Evolutionary conservation across 2,113 vertebrate genomes (phyloP).

Genomic region (Pteruthius melanotis): DNA sequence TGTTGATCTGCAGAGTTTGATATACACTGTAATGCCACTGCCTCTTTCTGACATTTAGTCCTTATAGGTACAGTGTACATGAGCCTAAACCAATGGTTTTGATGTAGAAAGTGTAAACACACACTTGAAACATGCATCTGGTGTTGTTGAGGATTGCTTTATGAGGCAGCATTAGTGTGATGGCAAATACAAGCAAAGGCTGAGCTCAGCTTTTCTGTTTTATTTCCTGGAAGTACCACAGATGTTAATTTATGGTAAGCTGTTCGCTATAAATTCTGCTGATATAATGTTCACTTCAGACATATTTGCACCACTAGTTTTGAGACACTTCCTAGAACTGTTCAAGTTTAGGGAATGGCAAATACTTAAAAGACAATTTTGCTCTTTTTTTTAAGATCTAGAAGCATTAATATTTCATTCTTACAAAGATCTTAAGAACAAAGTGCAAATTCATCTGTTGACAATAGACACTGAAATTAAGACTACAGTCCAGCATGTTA

Average conservation of each 20-base stretch:
- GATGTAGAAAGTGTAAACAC: neutral
- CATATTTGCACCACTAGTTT: neutral
- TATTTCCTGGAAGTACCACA: neutral
- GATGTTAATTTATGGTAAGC: neutral
- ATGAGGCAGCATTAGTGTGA: neutral
- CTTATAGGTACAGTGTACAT: fast-evolving
- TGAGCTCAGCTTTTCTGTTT: neutral
- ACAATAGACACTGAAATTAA: neutral
- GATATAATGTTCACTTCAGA: neutral
- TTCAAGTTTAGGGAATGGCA: neutral
- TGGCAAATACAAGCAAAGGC: neutral
- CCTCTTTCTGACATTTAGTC: neutral
- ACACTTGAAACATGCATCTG: neutral
- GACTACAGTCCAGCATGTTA: neutral
- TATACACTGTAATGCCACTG: fast-evolving
- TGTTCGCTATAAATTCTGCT: neutral
- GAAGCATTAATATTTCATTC: neutral
- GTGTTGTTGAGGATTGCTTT: neutral
- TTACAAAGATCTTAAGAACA: neutral
- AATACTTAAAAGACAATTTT: neutral
- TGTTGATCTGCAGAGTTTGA: neutral
- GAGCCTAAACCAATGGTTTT: neutral
- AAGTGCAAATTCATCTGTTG: neutral
- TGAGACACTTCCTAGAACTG: neutral
- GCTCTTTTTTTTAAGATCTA: neutral